Evolutionary conservation across 2,113 vertebrate species (phyloP).

Genomic region (Callionymus lyra): DNA sequence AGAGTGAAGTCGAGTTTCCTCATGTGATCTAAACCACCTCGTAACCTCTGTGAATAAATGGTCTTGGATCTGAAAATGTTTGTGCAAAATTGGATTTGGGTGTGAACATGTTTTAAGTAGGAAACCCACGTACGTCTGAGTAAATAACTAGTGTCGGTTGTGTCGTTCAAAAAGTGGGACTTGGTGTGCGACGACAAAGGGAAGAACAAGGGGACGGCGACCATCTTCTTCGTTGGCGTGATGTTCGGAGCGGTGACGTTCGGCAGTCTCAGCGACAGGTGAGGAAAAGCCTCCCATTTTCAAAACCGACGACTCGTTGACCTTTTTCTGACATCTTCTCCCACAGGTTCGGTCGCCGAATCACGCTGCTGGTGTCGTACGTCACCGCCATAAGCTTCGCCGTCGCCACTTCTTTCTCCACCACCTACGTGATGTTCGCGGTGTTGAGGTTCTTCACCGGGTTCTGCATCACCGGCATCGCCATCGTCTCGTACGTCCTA

Average conservation of each 20-base stretch:
- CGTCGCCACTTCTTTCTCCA: constrained; percentile 50
- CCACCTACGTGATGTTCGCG: constrained; percentile 47
- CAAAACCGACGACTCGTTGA: too few species aligned
- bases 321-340: too few species aligned
- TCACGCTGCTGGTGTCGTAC: constrained; percentile 52
- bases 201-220: constrained; percentile 67
- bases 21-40: too few species aligned
- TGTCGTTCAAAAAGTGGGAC: constrained; percentile 67
- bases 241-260: constrained; percentile 71
- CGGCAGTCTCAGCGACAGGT: constrained; percentile 79
- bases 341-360: constrained; percentile 57
- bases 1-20: too few species aligned
- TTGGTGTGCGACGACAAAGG: constrained; percentile 73
- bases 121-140: neutral
- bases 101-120: neutral
- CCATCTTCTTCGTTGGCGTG: constrained; percentile 77
- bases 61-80: too few species aligned
- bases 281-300: neutral
- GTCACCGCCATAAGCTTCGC: constrained; percentile 33
- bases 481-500: constrained; percentile 43
- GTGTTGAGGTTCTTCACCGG: constrained; percentile 59
- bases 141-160: neutral
- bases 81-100: too few species aligned
- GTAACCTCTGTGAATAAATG: too few species aligned
- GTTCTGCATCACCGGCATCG: constrained; percentile 52